Conservation (phyloP, 2,888 invertebrate genomes). For the Coelopa pilipes region DNA sequence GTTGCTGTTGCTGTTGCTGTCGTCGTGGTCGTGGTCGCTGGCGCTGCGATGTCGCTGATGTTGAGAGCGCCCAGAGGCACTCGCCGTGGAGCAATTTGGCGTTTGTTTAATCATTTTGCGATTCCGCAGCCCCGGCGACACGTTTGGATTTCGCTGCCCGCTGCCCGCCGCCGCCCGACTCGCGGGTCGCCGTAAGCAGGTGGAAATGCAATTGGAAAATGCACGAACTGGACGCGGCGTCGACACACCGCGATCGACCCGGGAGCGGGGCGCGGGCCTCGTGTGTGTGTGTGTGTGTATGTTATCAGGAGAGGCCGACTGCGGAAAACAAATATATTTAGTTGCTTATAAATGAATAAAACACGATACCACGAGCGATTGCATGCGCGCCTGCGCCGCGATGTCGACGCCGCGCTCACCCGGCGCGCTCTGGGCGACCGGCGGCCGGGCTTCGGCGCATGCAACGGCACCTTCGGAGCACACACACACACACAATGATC, state of each 20-base stretch:
- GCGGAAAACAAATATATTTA: constrained; percentile 28
- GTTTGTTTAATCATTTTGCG: no score
- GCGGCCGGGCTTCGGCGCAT: constrained; percentile 1
- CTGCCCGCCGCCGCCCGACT: not conserved
- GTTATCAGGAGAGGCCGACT: not conserved
- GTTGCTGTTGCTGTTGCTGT: no score
- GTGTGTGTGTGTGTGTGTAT: no score
- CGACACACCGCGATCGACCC: no score
- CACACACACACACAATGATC: constrained; percentile 14
- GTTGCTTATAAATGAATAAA: constrained; percentile 31
- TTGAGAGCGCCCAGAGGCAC: not conserved
- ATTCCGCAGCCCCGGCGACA: constrained; percentile 3
- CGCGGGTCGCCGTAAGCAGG: constrained; percentile 13
- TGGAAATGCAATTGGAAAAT: not conserved
- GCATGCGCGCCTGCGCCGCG: constrained; percentile 27
- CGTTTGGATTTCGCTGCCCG: constrained; percentile 7
- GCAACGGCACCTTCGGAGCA: constrained; percentile 12
- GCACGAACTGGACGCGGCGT: no score
- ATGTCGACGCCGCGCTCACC: not conserved
- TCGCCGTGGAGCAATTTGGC: no score
- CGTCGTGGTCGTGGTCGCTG: no score
- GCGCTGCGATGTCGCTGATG: not conserved
- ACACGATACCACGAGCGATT: constrained; percentile 28
- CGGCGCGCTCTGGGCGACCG: no score
- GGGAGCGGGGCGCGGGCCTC: not conserved